Evolutionary conservation across 2,113 vertebrate genomes (phyloP).

Genomic region (Boleophthalmus pectinirostris): DNA sequence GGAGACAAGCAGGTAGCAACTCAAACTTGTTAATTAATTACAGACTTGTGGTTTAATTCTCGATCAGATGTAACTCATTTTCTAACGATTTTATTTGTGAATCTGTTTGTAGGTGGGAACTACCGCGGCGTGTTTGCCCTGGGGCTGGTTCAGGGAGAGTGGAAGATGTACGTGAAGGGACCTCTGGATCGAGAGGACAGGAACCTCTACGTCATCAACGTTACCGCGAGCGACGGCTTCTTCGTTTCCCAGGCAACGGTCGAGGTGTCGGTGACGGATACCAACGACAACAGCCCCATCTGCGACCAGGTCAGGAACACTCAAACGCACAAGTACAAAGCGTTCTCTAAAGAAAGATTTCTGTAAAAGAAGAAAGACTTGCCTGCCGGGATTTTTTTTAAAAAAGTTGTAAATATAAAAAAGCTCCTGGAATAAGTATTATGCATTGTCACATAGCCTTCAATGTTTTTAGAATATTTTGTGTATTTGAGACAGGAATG

Average conservation of each 20-base stretch:
- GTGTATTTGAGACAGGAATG: no score
- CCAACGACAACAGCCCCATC: conserved; percentile 92
- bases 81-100: background rate
- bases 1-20: no score
- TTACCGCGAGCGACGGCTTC: conserved; percentile 94
- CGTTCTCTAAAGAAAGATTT: background rate
- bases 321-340: background rate
- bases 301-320: conserved; percentile 86
- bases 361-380: background rate
- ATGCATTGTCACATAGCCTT: no score
- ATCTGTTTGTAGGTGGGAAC: conserved; percentile 82
- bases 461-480: no score
- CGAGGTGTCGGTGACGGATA: conserved; percentile 88
- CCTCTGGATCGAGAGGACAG: conserved; percentile 90
- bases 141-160: conserved; percentile 92
- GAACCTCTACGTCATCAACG: conserved; percentile 87
- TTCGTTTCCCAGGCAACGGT: conserved; percentile 88
- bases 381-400: background rate
- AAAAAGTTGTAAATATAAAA: no score
- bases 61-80: no score
- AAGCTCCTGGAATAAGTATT: no score
- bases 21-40: no score
- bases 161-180: conserved; percentile 96
- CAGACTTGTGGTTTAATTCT: no score
- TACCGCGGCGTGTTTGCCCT: conserved; percentile 89